Evolutionary conservation across 2,113 vertebrate species (phyloP).

Genomic region (Pongo pygmaeus): DNA sequence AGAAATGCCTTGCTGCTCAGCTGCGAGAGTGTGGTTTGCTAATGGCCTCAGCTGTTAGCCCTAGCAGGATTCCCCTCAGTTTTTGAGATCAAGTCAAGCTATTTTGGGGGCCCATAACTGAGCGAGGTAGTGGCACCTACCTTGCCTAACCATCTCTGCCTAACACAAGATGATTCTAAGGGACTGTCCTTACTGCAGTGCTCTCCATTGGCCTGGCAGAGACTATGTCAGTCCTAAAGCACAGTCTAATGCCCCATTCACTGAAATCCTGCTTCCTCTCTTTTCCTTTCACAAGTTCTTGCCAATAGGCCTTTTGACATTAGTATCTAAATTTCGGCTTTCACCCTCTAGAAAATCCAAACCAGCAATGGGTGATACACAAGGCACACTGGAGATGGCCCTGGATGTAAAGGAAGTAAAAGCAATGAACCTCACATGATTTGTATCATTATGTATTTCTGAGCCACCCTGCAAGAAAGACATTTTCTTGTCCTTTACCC

Average conservation of each 20-base stretch:
- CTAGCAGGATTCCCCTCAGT: not conserved
- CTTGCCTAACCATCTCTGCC: not conserved
- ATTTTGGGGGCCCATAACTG: not conserved
- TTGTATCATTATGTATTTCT: not conserved
- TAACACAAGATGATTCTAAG: not conserved
- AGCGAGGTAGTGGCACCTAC: not conserved
- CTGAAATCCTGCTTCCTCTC: not conserved
- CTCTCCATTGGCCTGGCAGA: not conserved
- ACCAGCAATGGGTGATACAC: not conserved
- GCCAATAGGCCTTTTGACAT: not conserved
- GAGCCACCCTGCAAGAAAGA: rapidly evolving
- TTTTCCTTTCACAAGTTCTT: not conserved
- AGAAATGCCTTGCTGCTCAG: not conserved
- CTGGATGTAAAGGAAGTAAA: not conserved
- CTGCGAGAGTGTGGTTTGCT: not conserved
- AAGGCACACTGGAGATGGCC: rapidly evolving
- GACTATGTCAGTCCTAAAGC: not conserved
- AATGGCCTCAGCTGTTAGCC: not conserved
- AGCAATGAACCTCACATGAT: not conserved
- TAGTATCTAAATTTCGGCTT: not conserved
- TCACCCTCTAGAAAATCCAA: not conserved
- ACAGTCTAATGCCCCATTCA: not conserved
- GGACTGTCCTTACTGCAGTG: not conserved
- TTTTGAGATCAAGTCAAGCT: not conserved
- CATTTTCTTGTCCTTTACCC: not conserved